Evolutionary conservation across 2,888 invertebrate genomes (phyloP).

Genomic region (Nowickia ferox): DNA sequence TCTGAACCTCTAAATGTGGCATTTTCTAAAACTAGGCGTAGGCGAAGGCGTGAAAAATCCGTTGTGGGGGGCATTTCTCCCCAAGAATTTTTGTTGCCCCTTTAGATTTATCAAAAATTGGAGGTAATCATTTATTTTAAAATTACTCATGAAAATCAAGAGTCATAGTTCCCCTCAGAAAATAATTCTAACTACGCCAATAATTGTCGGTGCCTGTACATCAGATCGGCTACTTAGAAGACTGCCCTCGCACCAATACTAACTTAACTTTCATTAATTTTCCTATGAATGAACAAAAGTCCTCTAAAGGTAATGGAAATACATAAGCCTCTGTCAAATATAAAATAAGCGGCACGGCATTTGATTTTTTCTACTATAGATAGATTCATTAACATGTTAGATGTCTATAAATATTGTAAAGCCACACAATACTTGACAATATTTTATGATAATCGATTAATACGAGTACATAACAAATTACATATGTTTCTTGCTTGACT

Average conservation of each 20-base stretch:
- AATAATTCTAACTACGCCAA: too few species aligned
- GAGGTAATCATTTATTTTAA: too few species aligned
- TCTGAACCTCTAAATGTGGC: too few species aligned
- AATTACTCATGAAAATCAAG: too few species aligned
- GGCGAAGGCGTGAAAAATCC: too few species aligned
- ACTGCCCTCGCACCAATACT: constrained; percentile 10
- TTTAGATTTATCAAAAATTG: too few species aligned
- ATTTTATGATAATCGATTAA: constrained; percentile 42
- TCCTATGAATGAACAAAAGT: constrained; percentile 41
- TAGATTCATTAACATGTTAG: constrained; percentile 42
- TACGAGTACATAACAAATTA: constrained; percentile 39
- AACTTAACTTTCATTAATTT: constrained; percentile 21
- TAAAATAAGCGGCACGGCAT: constrained; percentile 43
- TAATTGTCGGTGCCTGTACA: too few species aligned
- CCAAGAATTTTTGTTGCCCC: too few species aligned
- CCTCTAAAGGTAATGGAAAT: neutral
- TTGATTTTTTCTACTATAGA: constrained; percentile 15
- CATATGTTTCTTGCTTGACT: neutral
- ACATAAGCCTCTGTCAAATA: constrained; percentile 4
- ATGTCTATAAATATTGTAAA: constrained; percentile 28
- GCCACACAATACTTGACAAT: constrained; percentile 25
- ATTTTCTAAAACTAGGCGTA: too few species aligned
- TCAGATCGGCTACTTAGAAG: neutral
- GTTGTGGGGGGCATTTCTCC: too few species aligned
- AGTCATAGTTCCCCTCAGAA: too few species aligned